Base-by-base conservation (phyloP, 1,140 invertebrate genomes). In the Sipha flava region DNA sequence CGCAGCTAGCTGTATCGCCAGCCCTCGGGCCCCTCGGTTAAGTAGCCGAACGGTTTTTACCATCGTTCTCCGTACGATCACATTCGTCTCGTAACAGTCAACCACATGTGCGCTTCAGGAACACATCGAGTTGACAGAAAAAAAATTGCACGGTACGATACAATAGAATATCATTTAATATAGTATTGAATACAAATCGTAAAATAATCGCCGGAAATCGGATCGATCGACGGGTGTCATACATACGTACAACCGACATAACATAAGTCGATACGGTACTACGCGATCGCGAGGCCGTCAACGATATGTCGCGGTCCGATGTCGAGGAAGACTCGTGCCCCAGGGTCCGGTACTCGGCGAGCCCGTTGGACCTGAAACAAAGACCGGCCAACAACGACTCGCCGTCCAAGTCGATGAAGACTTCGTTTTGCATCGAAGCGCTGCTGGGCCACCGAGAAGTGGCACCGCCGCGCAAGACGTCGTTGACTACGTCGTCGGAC, bases 381-480 rank as follows among this genome's bases (percentile, higher is more conserved):
- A 75, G 54, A 16, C 45, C 68, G 12, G 18, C 3, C 49, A 7
- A 21, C 21, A 23, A 18, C 16, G 37, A 40, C 5, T 23, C 47
- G 21, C 52, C 62, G 80, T 72, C 47, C 64, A 83, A 4, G 68
- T 82, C 9, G 84, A 85, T 12, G 77, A 89, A 88, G 73, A 89
- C 88, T 12, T 91, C 90, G 0, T 91, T 91, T 82, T 91, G 90
- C 82, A 91, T 91, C 73, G 90, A 91, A 68, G 90, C 90, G 0
- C 83, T 91, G n/a, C 82, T 91, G 16, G 89, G 86, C 9, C 79
- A 64, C 26, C 77, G 31, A 3, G 62, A 62, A 31, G 45, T n/a
- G 31, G 21, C 31, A 2, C 70, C 37, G 23, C n/a, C 81, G n/a
- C 77, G 37, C 1, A 21, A 80, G 81, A 37, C 82, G 72, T 16